Evolutionary conservation across 1,140 invertebrate genomes (phyloP).

Genomic region (Drosophila baimaii): DNA sequence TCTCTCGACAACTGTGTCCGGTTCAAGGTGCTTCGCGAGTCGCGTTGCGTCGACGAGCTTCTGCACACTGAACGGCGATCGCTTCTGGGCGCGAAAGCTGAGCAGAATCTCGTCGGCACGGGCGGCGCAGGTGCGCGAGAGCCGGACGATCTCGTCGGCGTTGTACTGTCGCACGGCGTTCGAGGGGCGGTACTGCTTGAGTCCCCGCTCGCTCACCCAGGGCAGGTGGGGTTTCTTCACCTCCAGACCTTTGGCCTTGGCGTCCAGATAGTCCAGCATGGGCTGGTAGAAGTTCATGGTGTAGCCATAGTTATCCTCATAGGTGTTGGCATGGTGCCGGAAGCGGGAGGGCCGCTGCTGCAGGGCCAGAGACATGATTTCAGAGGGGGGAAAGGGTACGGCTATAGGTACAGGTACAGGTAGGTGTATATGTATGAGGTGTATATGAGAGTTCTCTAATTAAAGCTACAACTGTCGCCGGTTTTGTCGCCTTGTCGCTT

Average conservation of each 20-base stretch:
- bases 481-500: constrained; percentile 45
- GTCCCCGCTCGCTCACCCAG: constrained; percentile 89
- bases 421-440: constrained; percentile 8
- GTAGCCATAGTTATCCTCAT: constrained; percentile 91
- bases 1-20: constrained; percentile 85
- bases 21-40: constrained; percentile 87
- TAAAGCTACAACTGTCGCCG: constrained; percentile 65
- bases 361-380: constrained; percentile 68
- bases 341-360: constrained; percentile 83
- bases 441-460: constrained; percentile 68
- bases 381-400: not conserved
- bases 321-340: constrained; percentile 85
- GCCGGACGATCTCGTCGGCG: constrained; percentile 87
- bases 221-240: constrained; percentile 88
- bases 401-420: not conserved
- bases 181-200: constrained; percentile 86
- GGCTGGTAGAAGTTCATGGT: constrained; percentile 93
- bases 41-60: constrained; percentile 88
- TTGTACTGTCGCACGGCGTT: constrained; percentile 87
- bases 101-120: constrained; percentile 88
- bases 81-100: constrained; percentile 87
- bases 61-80: constrained; percentile 88
- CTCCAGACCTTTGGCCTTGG: constrained; percentile 85
- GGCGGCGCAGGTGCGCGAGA: constrained; percentile 87
- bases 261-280: constrained; percentile 92